Conservation (phyloP, 23 tunicate genomes). For the Aplidium turbinatum region DNA sequence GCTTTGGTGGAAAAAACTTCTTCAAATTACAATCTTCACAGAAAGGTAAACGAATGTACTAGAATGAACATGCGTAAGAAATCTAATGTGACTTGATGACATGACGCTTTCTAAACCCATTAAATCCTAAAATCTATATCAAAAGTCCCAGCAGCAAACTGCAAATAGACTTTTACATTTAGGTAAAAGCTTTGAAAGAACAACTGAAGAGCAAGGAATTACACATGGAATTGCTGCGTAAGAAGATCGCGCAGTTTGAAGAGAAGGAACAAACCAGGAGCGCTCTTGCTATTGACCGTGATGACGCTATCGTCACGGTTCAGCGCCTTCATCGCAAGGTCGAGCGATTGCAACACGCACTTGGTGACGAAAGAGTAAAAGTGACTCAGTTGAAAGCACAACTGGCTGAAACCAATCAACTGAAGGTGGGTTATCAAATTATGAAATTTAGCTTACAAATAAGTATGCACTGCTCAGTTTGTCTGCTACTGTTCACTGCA, state of each 20-base stretch:
- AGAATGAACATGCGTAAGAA: no score
- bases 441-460: no score
- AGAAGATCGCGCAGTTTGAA: constrained; percentile 82
- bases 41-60: no score
- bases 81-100: no score
- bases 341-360: constrained; percentile 80
- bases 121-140: no score
- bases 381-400: constrained; percentile 85
- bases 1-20: constrained; percentile 90
- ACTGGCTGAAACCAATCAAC: constrained; percentile 90
- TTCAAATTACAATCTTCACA: constrained; percentile 60
- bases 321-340: constrained; percentile 86
- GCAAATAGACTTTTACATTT: not conserved
- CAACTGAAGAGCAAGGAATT: constrained; percentile 92
- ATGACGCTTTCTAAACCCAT: no score
- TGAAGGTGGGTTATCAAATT: constrained; percentile 84
- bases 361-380: constrained; percentile 86
- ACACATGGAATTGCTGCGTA: constrained; percentile 84
- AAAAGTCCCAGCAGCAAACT: not conserved
- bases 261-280: constrained; percentile 79
- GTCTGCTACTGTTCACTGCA: no score
- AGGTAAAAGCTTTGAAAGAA: constrained; percentile 82
- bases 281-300: constrained; percentile 88
- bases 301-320: constrained; percentile 81
- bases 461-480: no score